These are phyloP conservation scores for Therioaphis trifolii DNA, from an alignment of 2,888 invertebrate species.

Conservation along the genomic window DNA sequence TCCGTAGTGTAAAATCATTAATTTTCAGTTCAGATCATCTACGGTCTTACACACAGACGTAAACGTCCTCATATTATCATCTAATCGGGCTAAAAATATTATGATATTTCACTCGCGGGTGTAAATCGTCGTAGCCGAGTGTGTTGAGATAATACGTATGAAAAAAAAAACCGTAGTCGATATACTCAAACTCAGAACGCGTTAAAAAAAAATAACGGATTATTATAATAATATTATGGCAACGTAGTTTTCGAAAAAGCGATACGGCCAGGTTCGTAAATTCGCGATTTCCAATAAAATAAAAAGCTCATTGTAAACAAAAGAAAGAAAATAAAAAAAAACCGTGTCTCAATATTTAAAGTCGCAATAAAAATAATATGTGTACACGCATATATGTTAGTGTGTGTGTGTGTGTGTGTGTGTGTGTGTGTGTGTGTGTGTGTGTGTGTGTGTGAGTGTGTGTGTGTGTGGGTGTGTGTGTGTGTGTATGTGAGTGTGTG, in stretches of 20 bases:
- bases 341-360: background rate
- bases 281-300: too few relatives aligned
- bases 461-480: too few relatives aligned
- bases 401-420: too few relatives aligned
- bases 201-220: background rate
- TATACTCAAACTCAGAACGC: background rate
- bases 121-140: background rate
- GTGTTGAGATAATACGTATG: background rate
- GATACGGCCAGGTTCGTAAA: too few relatives aligned
- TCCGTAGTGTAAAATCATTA: background rate
- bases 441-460: too few relatives aligned
- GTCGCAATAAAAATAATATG: background rate
- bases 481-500: too few relatives aligned
- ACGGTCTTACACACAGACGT: background rate
- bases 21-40: background rate
- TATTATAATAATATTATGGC: background rate
- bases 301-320: too few relatives aligned
- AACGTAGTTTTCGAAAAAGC: too few relatives aligned
- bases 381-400: too few relatives aligned
- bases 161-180: too few relatives aligned
- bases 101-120: background rate
- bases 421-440: too few relatives aligned
- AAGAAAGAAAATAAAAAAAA: too few relatives aligned
- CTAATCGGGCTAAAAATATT: background rate
- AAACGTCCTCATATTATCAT: background rate